Base-by-base conservation (phyloP, 2,797 vertebrate genomes). In the Chaetodon trifasciatus region DNA sequence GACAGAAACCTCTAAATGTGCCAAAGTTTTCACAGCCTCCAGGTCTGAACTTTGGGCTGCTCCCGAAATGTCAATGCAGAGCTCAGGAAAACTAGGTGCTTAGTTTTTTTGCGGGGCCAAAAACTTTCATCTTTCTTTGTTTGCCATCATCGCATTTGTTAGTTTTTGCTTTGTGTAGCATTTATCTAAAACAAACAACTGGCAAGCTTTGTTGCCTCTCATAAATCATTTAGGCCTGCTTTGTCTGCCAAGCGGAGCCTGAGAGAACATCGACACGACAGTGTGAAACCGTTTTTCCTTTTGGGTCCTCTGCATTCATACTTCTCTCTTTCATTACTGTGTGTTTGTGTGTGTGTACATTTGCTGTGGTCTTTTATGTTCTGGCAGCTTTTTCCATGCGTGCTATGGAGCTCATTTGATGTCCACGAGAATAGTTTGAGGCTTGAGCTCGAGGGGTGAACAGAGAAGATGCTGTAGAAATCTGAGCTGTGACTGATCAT, bases 111-210 rank as follows among this genome's bases (percentile, higher is more conserved):
- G 2, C 0, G 2, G 35, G 8, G 66, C 66, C 55, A 42, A 68
- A 83, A 82, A 84, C 57, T 55, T 78, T 74, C 56, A 70, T 86
- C 71, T 80, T 74, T 40, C 39, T 81, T 76, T 78, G 65, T 87
- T 81, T 80, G 75, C 60, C 58, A 55, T 87, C 78, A 76, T 81
- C 74, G 76, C 81, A 65, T 88, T 84, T 92, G 81, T 88, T 85
- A 46, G 76, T 78, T 90, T 86, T 82, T 81, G 76, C 79, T 90
- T 89, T 88, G 84, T 90, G 86, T 77, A 70, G 81, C 85, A 78
- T 91, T 91, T 92, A 87, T 93, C 78, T 85, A 84, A 90, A 87
- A 86, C 89, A 92, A 94, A 92, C 89, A 87, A 90, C 79, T 84
- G 82, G 85, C 83, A 81, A 84, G 80, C 82, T 81, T 83, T 84